Base-by-base conservation (phyloP, 2,888 invertebrate genomes). In the Eurytoma adleriae region DNA sequence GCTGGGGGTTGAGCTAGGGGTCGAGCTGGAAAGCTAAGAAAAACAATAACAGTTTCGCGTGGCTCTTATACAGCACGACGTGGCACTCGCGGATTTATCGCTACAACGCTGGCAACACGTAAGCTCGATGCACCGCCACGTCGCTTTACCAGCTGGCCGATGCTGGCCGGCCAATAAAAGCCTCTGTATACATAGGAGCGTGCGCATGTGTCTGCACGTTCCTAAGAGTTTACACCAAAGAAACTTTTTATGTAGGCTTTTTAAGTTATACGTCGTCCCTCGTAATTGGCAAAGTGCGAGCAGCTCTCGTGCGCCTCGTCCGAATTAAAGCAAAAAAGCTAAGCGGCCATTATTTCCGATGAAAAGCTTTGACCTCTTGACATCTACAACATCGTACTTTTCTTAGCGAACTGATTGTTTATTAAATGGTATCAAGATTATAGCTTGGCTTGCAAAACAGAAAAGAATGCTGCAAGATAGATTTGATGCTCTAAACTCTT, bases 271-370 rank as follows among this genome's bases (percentile, higher is more conserved):
- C 57, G 61, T 10, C 48, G 18, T 7, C 7, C 30, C 16, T 52
- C 64, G 80, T 80, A 80, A 80, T 80, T 80, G 80, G 73, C 73
- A 73, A 80, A 80, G 73, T 80, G 66, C 52, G 73, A 73, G 73
- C 56, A 50, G 69, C 77, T 77, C 80, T n/a, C n/a, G 80, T 80
- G 73, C 71, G 18, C 27, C 10, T 16, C 54, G n/a, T n/a, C 61
- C 14, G 54, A 20, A 48, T 52, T 40, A 30, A 56, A 48, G 24
- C 20, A 64, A 56, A 52, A 20, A 66, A 62, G 48, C 59, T 69
- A 54, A n/a, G 52, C 67, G 30, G 13, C 7, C 71, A 80, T 80
- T 80, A 80, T 80, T 80, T 76, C 30, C 52, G 66, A 77, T 68
- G 62, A 52, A 71, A 71, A 76, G 72, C 76, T 67, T 73, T 77